phyloP scores from a whole-genome alignment of 2,888 invertebrate species.

The Xylota segnis region DNA sequence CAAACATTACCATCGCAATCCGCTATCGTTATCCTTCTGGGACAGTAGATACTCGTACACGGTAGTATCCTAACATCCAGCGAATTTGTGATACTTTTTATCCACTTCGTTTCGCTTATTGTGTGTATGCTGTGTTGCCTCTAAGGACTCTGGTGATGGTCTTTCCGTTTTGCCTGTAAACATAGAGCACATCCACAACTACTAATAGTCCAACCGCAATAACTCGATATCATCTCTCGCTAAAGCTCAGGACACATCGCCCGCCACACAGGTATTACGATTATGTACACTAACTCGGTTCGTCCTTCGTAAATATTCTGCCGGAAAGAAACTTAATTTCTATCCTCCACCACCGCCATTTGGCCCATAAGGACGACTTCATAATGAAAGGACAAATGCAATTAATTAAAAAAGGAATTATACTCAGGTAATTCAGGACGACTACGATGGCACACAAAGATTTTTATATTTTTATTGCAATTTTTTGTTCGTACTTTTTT shows the following conservation, averaged over 20 bases:
- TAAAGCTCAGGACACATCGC: slow-evolving; percentile 13
- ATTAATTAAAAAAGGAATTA: slow-evolving; percentile 77
- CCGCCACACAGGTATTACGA: background rate
- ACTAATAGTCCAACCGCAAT: slow-evolving; percentile 58
- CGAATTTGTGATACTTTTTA: slow-evolving; percentile 56
- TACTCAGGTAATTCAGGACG: slow-evolving; percentile 75
- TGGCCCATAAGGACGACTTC: slow-evolving; percentile 58
- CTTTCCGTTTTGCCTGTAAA: slow-evolving; percentile 35
- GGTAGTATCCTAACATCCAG: slow-evolving; percentile 36
- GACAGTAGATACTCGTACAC: slow-evolving; percentile 35
- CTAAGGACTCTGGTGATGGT: slow-evolving; percentile 35
- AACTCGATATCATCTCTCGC: slow-evolving; percentile 66
- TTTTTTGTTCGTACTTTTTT: slow-evolving; percentile 12
- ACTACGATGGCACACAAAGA: slow-evolving; percentile 53
- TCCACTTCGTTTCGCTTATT: slow-evolving; percentile 31
- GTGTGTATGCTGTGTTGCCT: slow-evolving; percentile 7
- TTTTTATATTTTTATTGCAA: slow-evolving; percentile 64
- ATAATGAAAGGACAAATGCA: slow-evolving; percentile 77
- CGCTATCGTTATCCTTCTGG: slow-evolving; percentile 36
- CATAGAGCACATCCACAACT: slow-evolving; percentile 39
- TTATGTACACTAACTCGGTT: background rate
- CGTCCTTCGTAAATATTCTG: slow-evolving; percentile 44
- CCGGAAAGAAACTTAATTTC: slow-evolving; percentile 65
- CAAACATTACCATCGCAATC: background rate
- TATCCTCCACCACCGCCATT: slow-evolving; percentile 41